These are phyloP conservation scores for Cheiracanthium punctorium DNA, from an alignment of 2,888 invertebrate genomes.

Conservation along the genomic window DNA sequence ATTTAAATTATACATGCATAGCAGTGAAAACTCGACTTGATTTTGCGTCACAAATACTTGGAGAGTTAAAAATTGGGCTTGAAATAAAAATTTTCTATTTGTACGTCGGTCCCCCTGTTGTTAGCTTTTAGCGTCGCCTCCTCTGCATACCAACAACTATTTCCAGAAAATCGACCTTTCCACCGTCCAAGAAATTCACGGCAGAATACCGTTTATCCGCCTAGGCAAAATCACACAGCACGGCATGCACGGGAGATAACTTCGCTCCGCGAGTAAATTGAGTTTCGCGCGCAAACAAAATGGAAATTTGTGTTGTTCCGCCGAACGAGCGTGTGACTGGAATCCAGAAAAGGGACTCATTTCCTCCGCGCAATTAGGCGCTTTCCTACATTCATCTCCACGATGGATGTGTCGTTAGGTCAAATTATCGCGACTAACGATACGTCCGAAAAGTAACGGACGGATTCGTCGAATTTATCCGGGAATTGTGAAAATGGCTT, in stretches of 20 bases:
- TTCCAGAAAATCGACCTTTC: constrained; percentile 13
- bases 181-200: neutral
- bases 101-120: no score
- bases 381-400: constrained; percentile 21
- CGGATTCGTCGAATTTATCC: no score
- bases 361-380: constrained; percentile 58
- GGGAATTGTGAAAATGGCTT: no score
- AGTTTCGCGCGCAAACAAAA: constrained; percentile 58
- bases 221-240: neutral
- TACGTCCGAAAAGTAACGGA: neutral
- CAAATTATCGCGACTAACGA: constrained; percentile 32
- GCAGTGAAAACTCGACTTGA: no score
- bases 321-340: constrained; percentile 40
- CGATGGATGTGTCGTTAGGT: constrained; percentile 46
- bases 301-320: constrained; percentile 50
- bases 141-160: no score
- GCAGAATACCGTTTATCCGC: neutral
- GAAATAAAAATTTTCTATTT: no score
- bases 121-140: no score
- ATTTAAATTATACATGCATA: no score
- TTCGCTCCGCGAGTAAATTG: constrained; percentile 21
- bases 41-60: no score
- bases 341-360: constrained; percentile 54
- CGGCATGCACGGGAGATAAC: neutral
- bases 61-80: no score